Base-by-base conservation (phyloP, 2,888 invertebrate species). In the Iphiclides podalirius region DNA sequence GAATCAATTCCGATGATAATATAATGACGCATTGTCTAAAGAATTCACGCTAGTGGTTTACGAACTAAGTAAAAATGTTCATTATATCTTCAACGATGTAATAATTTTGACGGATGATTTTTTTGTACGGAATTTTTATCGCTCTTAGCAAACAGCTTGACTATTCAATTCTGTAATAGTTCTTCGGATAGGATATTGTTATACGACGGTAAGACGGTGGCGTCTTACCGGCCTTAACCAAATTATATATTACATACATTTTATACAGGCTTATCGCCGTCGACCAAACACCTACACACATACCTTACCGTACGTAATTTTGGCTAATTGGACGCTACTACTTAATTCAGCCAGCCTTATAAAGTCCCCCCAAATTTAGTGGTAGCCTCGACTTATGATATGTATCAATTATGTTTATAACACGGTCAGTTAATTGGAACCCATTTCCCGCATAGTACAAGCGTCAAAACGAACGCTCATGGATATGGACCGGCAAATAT, bases 1-100 rank as follows among this genome's bases (percentile, higher is more conserved):
- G 43, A 49, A 38, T 49, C 23, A 11, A 48, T 37, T 38, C 48
- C 31, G 36, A 14, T 42, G 42, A 42, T 48, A 43, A 37, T 37
- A 14, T 43, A 44, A 37, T 12, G 38, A 49, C 48, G 43, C 38
- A 49, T 23, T 7, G 3, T 31, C 20, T 15, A 9, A 33, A 16
- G 48, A 49, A 49, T 49, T 40, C 35, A 9, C 26, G 26, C 9
- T 26, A 7, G 26, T 26, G 6, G 26, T 26, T 6, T 4, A 8
- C 9, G 1, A 26, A 8, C 9, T 8, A 8, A 6, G 6, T 26
- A 26, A 4, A 26, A 26, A 33, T 33, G 7, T 17, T 8, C 12
- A 38, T 12, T 11, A 38, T 20, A 20, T 20, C 3, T 20, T 6
- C 20, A 20, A 4, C 6, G 20, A 20, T 4, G 20, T 20, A 4